Evolutionary conservation across 2,797 vertebrate genomes (phyloP).

Genomic region (Decapterus maruadsi): DNA sequence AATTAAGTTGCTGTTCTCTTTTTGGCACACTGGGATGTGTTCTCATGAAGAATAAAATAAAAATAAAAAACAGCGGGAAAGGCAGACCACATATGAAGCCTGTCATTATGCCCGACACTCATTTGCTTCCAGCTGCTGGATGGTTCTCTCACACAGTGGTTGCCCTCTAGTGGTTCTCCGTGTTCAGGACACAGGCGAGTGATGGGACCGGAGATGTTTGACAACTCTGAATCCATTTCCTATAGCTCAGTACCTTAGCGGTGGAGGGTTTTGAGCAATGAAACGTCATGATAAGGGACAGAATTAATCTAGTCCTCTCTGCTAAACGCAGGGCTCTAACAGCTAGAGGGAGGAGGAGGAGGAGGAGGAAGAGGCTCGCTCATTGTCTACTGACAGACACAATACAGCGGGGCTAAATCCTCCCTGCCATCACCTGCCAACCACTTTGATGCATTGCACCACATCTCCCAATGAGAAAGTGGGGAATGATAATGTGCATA

Average conservation of each 20-base stretch:
- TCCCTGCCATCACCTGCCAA: constrained; percentile 49
- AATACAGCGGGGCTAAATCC: constrained; percentile 21
- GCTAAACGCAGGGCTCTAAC: constrained; percentile 2
- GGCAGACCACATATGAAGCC: constrained; percentile 5
- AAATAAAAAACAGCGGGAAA: neutral
- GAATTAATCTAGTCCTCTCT: neutral
- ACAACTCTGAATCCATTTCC: constrained; percentile 16
- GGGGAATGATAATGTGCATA: constrained; percentile 70
- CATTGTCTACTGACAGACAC: constrained; percentile 31
- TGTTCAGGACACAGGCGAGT: constrained; percentile 25
- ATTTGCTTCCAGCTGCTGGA: constrained; percentile 2
- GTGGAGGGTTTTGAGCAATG: neutral
- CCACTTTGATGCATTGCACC: constrained; percentile 58
- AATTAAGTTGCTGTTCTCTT: neutral
- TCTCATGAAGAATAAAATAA: neutral
- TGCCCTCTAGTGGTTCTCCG: constrained; percentile 77
- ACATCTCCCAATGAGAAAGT: constrained; percentile 54
- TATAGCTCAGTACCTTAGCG: neutral
- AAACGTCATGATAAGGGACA: neutral
- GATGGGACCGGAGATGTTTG: constrained; percentile 17
- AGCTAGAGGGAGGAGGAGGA: constrained; percentile 4
- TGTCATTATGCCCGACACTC: constrained; percentile 25
- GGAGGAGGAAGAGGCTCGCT: neutral
- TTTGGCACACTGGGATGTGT: neutral
- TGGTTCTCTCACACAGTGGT: constrained; percentile 52